Evolutionary conservation across 1,140 invertebrate genomes (phyloP).

Genomic region (Mya arenaria): DNA sequence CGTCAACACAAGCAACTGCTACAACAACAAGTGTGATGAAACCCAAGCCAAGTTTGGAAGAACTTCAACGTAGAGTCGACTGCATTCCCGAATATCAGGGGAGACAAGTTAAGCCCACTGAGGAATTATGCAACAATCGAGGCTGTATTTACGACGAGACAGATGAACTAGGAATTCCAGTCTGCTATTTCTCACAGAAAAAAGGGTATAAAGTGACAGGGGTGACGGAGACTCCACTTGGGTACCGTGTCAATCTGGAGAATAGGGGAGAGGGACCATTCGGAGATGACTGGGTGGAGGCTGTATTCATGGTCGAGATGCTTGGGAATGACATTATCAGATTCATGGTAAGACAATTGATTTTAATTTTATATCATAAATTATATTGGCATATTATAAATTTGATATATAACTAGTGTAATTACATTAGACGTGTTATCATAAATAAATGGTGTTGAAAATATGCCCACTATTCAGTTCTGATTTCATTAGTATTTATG

Average conservation of each 20-base stretch:
- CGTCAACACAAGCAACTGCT: background rate
- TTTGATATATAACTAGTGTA: too few relatives aligned
- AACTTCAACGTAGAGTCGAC: constrained; percentile 58
- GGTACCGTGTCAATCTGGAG: constrained; percentile 53
- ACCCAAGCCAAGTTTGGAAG: background rate
- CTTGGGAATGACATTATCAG: constrained; percentile 58
- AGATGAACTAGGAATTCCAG: background rate
- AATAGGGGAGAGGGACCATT: constrained; percentile 59
- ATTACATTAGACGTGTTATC: too few relatives aligned
- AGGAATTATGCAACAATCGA: constrained; percentile 59
- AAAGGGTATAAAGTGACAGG: constrained; percentile 50
- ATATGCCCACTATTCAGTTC: too few relatives aligned
- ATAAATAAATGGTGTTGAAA: too few relatives aligned
- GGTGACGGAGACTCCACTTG: constrained; percentile 30
- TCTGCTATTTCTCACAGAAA: constrained; percentile 21
- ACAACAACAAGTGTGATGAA: background rate
- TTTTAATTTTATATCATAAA: too few relatives aligned
- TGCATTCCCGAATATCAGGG: constrained; percentile 65
- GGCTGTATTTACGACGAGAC: constrained; percentile 58
- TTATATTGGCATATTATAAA: too few relatives aligned
- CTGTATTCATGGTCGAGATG: constrained; percentile 61
- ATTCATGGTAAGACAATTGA: constrained; percentile 63
- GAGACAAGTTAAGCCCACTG: constrained; percentile 39
- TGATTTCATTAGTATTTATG: too few relatives aligned
- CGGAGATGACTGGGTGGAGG: constrained; percentile 46